These are phyloP conservation scores for Chelidonichthys spinosus DNA, from an alignment of 2,797 vertebrate genomes.

Conservation along the genomic window DNA sequence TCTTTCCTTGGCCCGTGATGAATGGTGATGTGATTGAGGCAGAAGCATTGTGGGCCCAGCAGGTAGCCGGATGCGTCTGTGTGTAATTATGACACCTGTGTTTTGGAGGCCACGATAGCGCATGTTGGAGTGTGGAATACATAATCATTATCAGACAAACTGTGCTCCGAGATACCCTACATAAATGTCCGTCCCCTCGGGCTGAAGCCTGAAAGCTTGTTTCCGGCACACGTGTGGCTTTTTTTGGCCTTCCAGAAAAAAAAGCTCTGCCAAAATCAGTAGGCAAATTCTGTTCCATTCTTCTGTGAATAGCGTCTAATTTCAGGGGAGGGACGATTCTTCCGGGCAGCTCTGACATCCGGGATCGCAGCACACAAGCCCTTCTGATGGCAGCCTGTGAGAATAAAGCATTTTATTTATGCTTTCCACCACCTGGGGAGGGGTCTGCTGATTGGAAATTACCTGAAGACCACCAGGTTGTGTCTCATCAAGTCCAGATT, in stretches of 20 bases:
- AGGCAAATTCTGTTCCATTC: neutral
- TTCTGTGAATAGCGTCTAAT: conserved; percentile 10
- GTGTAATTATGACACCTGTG: conserved; percentile 26
- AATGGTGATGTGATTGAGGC: conserved; percentile 18
- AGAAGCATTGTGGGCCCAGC: neutral
- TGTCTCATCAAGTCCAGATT: conserved; percentile 12
- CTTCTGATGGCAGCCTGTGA: conserved; percentile 20
- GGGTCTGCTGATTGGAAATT: conserved; percentile 29
- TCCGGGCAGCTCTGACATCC: neutral
- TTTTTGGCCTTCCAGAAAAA: neutral
- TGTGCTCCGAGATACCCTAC: neutral
- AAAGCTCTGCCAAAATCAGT: conserved; percentile 11
- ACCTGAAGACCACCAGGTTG: neutral
- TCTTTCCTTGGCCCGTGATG: conserved; percentile 9
- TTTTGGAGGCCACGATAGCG: neutral
- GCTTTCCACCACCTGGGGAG: conserved; percentile 25
- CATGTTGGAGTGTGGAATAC: neutral
- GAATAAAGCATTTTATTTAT: conserved; percentile 1
- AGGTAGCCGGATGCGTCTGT: neutral
- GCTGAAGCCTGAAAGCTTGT: neutral
- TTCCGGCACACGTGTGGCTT: conserved; percentile 1
- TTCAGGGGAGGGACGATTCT: conserved; percentile 4
- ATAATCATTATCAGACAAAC: conserved; percentile 1
- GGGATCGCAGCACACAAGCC: conserved; percentile 14
- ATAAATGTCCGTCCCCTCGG: neutral